These are phyloP conservation scores for Semotilus atromaculatus DNA, from an alignment of 2,797 vertebrate genomes.

Conservation along the genomic window DNA sequence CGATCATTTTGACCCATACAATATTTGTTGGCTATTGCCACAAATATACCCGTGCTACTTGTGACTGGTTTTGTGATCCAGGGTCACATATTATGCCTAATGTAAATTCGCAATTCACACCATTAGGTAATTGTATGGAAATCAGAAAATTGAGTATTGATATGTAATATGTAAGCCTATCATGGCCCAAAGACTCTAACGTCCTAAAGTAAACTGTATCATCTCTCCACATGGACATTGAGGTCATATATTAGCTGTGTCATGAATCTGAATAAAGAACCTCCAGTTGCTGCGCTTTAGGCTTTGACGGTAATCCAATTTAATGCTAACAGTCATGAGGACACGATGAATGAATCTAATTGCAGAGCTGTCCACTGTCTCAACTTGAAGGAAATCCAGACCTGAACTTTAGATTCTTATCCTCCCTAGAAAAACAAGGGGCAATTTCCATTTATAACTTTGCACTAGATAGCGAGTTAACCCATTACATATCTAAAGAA, in stretches of 20 bases:
- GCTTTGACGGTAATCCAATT: constrained; percentile 51
- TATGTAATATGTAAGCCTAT: neutral
- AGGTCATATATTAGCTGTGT: constrained; percentile 14
- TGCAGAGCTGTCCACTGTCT: neutral
- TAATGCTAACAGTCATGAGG: constrained; percentile 48
- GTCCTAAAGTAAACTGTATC: neutral
- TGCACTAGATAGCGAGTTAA: neutral
- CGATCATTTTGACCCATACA: too few relatives aligned
- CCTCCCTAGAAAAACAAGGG: neutral
- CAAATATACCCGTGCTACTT: too few relatives aligned
- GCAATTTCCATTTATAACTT: neutral
- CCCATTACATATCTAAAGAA: neutral
- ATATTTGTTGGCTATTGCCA: too few relatives aligned
- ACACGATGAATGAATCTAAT: constrained; percentile 24
- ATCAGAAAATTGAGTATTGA: neutral
- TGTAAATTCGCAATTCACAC: neutral
- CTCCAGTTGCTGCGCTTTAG: constrained; percentile 2
- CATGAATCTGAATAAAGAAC: constrained; percentile 22
- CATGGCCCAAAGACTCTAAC: neutral
- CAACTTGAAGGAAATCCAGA: neutral
- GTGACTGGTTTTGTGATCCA: too few relatives aligned
- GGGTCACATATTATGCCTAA: too few relatives aligned
- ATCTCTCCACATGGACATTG: neutral
- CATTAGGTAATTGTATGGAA: neutral
- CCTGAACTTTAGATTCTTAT: neutral